Evolutionary conservation across 2,797 vertebrate genomes (phyloP).

Genomic region (Thunnus albacares): DNA sequence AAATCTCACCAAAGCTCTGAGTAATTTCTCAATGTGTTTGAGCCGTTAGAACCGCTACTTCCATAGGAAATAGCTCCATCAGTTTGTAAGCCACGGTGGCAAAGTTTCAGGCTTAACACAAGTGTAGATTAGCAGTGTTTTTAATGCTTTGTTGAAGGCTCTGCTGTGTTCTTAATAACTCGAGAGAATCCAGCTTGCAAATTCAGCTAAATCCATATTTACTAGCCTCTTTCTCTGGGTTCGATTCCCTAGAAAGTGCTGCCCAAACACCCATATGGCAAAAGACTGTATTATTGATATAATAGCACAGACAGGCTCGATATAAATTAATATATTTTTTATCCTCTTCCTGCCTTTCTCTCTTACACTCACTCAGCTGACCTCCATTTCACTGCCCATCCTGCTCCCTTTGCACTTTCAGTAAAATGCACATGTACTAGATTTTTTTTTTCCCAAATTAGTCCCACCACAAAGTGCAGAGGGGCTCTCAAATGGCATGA

Average conservation of each 20-base stretch:
- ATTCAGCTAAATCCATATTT: constrained; percentile 59
- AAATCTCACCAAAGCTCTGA: constrained; percentile 57
- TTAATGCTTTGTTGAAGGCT: constrained; percentile 57
- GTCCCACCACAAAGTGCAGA: constrained; percentile 40
- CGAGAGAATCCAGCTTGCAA: constrained; percentile 48
- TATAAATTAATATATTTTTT: constrained; percentile 27
- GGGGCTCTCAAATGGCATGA: constrained; percentile 35
- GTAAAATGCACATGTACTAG: constrained; percentile 29
- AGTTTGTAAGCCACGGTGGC: constrained; percentile 28
- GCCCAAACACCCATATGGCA: constrained; percentile 54
- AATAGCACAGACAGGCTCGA: constrained; percentile 38
- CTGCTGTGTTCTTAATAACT: constrained; percentile 34
- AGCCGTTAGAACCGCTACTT: constrained; percentile 45
- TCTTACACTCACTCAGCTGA: constrained; percentile 35
- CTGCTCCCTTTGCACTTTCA: constrained; percentile 52
- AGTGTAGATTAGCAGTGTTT: constrained; percentile 62
- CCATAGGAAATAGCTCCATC: constrained; percentile 41
- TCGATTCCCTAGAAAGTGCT: constrained; percentile 50
- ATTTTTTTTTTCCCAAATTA: neutral
- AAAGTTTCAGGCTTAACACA: constrained; percentile 59
- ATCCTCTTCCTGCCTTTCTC: constrained; percentile 19
- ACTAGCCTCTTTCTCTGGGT: constrained; percentile 11
- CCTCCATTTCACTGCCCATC: constrained; percentile 55
- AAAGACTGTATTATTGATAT: constrained; percentile 65
- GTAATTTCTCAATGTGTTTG: constrained; percentile 60